Base-by-base conservation (phyloP, 2,888 invertebrate species). In the Lasioglossum morio region DNA sequence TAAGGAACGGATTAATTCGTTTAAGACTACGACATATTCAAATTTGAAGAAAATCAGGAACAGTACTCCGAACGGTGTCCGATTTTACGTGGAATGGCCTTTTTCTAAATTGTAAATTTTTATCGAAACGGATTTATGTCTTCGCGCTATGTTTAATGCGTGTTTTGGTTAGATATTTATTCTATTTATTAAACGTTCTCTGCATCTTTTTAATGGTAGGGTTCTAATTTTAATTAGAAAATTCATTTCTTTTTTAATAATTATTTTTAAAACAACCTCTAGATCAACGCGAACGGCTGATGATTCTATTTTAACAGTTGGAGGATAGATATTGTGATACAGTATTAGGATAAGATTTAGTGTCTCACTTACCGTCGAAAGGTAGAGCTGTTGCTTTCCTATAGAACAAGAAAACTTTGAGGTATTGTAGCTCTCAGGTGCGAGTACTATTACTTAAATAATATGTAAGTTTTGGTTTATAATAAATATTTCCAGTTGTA, bases 401-500 rank as follows among this genome's bases (percentile, higher is more conserved):
- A 69, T 40, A 40, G 74, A 74, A 72, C 77, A 77, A 73, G 30
- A 78, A 53, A 75, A 84, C 72, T 78, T 88, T 46, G 78, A 86
- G 82, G 86, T 90, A 91, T 92, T 92, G 90, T 89, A 91, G 94
- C 94, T 94, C 94, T 94, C 93, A 92, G 93, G 94, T 94, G 94
- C 93, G 92, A 92, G 86, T 91, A 94, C 91, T 94, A 93, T 94
- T 94, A 93, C 91, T 91, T 91, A 90, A 82, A 92, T 94, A 92
- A 92, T 89, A 89, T 93, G 93, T 94, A 94, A 95, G 94, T 91
- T 94, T 94, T 94, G 92, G 92, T 95, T 94, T 94, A 93, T 94
- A 95, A 94, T 94, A 95, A 95, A 95, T 92, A 93, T 94, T 94
- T 92, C 92, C 93, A 94, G 93, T 94, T 94, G 93, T 93, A 93